A percentile compares a stretch with the other conserved stretches of the same genome.
These are phyloP conservation scores for Lacanobia oleracea DNA, from an alignment of 2,888 invertebrate genomes.

Conservation along the genomic window DNA sequence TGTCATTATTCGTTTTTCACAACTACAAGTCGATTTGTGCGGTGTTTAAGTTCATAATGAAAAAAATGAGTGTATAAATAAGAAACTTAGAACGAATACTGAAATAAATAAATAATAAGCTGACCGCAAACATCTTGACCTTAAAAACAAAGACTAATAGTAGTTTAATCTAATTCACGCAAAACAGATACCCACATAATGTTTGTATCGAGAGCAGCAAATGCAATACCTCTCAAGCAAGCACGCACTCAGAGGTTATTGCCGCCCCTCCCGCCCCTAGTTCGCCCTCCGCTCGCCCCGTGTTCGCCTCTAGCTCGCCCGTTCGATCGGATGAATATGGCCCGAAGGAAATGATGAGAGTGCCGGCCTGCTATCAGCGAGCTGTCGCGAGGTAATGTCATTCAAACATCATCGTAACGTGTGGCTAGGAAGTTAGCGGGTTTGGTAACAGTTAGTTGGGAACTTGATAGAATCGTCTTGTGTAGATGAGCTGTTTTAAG, in stretches of 20 bases:
- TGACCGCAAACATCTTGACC: too few relatives aligned
- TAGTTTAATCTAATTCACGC: slow-evolving; percentile 56
- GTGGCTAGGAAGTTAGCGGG: slow-evolving; percentile 52
- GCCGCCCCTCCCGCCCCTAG: slow-evolving; percentile 62
- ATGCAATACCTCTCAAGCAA: slow-evolving; percentile 81
- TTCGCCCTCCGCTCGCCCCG: slow-evolving; percentile 11
- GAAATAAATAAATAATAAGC: too few relatives aligned
- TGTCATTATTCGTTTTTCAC: too few relatives aligned
- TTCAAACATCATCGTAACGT: slow-evolving; percentile 70
- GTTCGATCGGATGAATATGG: slow-evolving; percentile 82
- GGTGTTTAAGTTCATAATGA: too few relatives aligned
- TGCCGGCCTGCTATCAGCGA: slow-evolving; percentile 76
- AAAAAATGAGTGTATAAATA: too few relatives aligned
- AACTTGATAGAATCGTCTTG: not conserved
- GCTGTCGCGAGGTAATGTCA: slow-evolving; percentile 72
- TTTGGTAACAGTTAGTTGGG: not conserved
- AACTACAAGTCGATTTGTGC: too few relatives aligned
- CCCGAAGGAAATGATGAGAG: slow-evolving; percentile 89
- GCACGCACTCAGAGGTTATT: slow-evolving; percentile 80
- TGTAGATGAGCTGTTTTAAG: not conserved
- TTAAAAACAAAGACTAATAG: slow-evolving; percentile 32
- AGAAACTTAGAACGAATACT: too few relatives aligned
- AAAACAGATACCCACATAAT: slow-evolving; percentile 51
- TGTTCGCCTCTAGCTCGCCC: slow-evolving; percentile 45
- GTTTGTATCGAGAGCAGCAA: slow-evolving; percentile 70